These are phyloP conservation scores for Pocillopora verrucosa DNA, from an alignment of 64 coral and sea anemone species.

Conservation along the genomic window DNA sequence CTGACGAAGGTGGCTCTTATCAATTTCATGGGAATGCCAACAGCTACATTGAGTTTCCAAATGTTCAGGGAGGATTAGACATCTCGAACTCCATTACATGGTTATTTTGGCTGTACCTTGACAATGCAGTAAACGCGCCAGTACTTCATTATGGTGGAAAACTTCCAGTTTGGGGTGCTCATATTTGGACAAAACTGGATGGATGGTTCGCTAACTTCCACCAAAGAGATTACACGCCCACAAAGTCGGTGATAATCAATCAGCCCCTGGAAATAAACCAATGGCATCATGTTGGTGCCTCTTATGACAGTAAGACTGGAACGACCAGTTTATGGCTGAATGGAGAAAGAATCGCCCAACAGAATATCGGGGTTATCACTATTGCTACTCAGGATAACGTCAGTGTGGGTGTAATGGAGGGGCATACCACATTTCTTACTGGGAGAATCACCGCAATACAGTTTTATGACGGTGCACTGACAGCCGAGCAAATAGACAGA, in stretches of 20 bases:
- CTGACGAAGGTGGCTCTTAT: conserved; percentile 23
- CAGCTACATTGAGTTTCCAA: conserved; percentile 36
- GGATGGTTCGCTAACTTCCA: neutral
- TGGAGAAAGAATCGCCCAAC: neutral
- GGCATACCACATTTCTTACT: neutral
- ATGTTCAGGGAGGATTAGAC: neutral
- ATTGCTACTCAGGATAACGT: neutral
- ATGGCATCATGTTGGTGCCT: neutral
- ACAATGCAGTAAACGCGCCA: neutral
- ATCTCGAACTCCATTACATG: neutral
- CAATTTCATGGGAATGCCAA: neutral
- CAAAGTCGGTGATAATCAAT: neutral
- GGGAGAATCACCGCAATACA: neutral
- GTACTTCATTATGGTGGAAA: neutral
- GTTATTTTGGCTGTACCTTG: neutral
- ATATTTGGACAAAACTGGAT: neutral
- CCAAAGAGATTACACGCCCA: neutral
- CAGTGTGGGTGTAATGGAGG: neutral
- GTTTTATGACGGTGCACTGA: neutral
- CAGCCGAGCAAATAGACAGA: neutral
- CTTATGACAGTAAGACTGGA: neutral
- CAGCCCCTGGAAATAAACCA: neutral
- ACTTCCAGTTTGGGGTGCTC: neutral
- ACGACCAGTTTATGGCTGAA: neutral
- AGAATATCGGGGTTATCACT: neutral